These are phyloP conservation scores for Myotis findleyi DNA, from an alignment of 2,797 vertebrate genomes.

Conservation along the genomic window DNA sequence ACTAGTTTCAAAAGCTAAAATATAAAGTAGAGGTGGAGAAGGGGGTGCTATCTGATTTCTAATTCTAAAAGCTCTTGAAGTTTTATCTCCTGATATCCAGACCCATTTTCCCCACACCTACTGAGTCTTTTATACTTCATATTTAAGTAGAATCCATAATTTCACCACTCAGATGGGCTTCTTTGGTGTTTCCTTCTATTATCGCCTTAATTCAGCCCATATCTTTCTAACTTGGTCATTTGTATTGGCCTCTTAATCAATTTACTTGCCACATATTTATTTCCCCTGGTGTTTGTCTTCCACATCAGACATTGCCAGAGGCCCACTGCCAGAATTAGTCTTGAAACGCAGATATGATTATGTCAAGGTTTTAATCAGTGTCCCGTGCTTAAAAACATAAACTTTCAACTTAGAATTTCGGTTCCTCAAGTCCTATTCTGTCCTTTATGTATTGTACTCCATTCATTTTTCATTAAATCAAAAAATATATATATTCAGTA, in stretches of 20 bases:
- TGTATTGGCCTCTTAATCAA: neutral
- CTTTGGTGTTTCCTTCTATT: neutral
- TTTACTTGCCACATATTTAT: neutral
- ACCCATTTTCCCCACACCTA: neutral
- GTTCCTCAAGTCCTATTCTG: neutral
- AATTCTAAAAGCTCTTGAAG: neutral
- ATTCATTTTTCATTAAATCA: neutral
- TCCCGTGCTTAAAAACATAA: neutral
- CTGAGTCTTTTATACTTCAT: neutral
- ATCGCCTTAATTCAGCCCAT: neutral
- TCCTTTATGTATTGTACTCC: neutral
- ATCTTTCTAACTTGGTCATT: neutral
- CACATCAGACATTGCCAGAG: neutral
- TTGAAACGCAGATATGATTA: neutral
- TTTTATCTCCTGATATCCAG: neutral
- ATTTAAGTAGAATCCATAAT: neutral
- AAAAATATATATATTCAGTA: neutral
- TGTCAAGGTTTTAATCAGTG: neutral
- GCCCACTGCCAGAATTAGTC: neutral
- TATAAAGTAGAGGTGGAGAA: neutral
- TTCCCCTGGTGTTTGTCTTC: neutral
- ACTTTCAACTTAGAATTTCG: neutral
- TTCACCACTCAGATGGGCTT: neutral
- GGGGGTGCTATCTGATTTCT: neutral
- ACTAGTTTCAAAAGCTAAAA: constrained; percentile 25